Base-by-base conservation (phyloP, 2,888 invertebrate genomes). In the Tholera decimalis region DNA sequence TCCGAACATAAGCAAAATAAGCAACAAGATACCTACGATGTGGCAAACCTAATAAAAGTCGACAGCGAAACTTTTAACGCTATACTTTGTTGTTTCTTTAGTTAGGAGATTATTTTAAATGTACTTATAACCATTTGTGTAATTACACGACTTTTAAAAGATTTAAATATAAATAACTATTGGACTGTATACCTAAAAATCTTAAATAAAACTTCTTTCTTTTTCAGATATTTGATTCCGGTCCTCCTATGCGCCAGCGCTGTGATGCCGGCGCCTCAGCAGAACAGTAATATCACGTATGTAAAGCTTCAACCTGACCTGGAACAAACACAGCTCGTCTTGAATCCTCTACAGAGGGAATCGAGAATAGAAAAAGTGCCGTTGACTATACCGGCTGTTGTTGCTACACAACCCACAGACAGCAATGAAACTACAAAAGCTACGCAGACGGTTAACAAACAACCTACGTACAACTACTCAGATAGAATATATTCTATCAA, bases 261-360 rank as follows among this genome's bases (percentile, higher is more conserved):
- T 0, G 87, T 83, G 5, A 67, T 79, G 7, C 61, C 89, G 3
- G 93, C 93, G 5, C 93, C 94, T 0, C 92, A 91, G 39, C 73
- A 73, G 47, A 86, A 86, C 63, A 90, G 86, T 51, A 88, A 89
- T 50, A 90, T 92, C 62, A 92, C 92, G 0, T 90, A 90, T 70
- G 89, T 92, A 18, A 90, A 91, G 57, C 85, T 88, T 33, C 87
- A 89, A 46, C 89, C 91, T 0, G 59, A 84, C 2, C 59, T 82
- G 0, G 79, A 80, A 51, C 79, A 83, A 43, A 57, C 66, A 3
- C 74, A 71, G 7, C 49, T 68, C 5, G 62, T 51, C 24, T 50
- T 46, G 3, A 63, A 63, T 4, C 57, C 51, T n/a, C 49, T 61
- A 50, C 43, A 71, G 44, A 78, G 79, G 26, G 86, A 89, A 58